Conservation (phyloP, 2,888 invertebrate genomes). For the Ichneumon xanthorius region DNA sequence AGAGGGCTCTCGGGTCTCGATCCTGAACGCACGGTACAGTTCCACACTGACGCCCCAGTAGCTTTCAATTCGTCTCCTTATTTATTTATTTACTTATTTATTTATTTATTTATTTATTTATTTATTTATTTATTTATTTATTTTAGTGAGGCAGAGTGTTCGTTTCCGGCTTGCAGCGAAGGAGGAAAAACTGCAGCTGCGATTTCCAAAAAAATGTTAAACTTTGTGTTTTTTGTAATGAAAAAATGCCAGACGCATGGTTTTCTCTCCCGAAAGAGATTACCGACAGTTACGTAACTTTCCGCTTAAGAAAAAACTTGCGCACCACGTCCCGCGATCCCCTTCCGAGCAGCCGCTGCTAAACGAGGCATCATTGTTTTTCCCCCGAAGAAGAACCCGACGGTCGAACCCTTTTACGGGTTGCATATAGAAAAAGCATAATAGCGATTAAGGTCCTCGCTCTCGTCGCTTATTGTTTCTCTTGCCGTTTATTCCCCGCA, state of each 20-base stretch:
- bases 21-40: slow-evolving; percentile 1
- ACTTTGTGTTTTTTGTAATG: too few species aligned
- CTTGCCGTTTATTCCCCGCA: neutral
- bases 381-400: neutral
- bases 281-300: too few species aligned
- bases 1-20: slow-evolving; percentile 58
- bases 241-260: too few species aligned
- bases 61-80: neutral
- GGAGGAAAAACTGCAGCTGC: too few species aligned
- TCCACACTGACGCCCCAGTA: neutral
- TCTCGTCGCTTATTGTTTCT: slow-evolving; percentile 57
- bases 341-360: slow-evolving; percentile 5
- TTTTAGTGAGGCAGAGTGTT: too few species aligned
- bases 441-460: slow-evolving; percentile 42
- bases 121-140: neutral
- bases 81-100: neutral
- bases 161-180: too few species aligned
- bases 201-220: too few species aligned
- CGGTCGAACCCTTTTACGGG: slow-evolving; percentile 16
- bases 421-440: slow-evolving; percentile 19
- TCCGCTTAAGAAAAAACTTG: neutral
- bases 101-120: too few species aligned
- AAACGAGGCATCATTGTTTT: slow-evolving; percentile 43
- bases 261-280: too few species aligned
- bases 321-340: neutral